Conservation (phyloP, 2,113 vertebrate genomes). For the Lethenteron reissneri region DNA sequence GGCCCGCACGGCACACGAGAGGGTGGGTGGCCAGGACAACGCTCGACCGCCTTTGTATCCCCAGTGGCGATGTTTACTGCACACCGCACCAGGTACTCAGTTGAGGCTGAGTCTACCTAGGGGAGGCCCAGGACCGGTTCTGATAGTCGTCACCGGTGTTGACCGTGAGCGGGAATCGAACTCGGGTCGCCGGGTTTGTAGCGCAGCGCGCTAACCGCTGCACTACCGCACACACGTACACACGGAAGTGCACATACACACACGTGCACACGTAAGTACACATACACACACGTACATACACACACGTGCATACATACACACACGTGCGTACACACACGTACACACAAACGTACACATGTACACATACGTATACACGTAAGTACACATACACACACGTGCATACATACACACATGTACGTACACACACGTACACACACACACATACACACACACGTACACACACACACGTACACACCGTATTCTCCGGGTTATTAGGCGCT, state of each 20-base stretch:
- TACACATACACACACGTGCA: neutral
- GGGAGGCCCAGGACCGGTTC: too few relatives aligned
- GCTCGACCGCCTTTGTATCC: too few relatives aligned
- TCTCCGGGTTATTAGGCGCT: too few relatives aligned
- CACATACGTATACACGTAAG: neutral
- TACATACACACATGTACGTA: neutral
- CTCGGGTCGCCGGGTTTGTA: too few relatives aligned
- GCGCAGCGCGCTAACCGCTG: too few relatives aligned
- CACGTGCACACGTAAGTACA: neutral
- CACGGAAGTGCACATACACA: neutral
- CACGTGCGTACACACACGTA: neutral
- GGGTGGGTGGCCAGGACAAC: too few relatives aligned
- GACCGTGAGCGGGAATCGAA: too few relatives aligned
- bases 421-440: neutral
- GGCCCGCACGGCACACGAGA: too few relatives aligned
- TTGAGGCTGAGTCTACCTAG: too few relatives aligned
- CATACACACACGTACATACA: neutral
- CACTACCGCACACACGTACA: neutral
- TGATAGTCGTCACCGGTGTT: too few relatives aligned
- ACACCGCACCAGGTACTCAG: too few relatives aligned
- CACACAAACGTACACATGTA: neutral
- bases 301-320: neutral
- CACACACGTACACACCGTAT: neutral
- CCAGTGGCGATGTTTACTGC: too few relatives aligned
- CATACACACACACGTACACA: neutral